Base-by-base conservation (phyloP, 2,888 invertebrate species). In the Caenorhabditis plicata region DNA sequence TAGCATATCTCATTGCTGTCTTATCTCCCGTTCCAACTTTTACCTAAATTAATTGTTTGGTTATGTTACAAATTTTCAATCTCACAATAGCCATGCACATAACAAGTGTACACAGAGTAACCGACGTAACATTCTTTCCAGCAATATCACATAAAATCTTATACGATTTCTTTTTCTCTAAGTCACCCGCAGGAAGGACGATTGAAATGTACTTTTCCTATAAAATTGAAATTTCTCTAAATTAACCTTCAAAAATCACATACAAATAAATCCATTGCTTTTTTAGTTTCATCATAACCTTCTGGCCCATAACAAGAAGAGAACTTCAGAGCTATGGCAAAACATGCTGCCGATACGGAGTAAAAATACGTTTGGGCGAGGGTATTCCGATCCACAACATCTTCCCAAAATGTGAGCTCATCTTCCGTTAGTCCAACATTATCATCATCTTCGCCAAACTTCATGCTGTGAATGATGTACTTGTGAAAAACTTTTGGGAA, bases 301-400 rank as follows among this genome's bases (percentile, higher is more conserved):
- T 48, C 54, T 17, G 32, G 20, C 4, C 49, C 47, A 8, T 44
- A 47, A 26, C 93, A 89, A 31, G 96, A 95, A 0, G 96, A 95
- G 85, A 89, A 96, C 66, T 90, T 89, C 3, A 98, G 85, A 0
- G 93, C 95, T 72, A 98, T 83, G 7, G 91, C 90, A 85, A 96
- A 89, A 73, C 93, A 92, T 1, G 91, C 92, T 17, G 96, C 98
- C 0, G 92, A 89, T 55, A 93, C 86, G 64, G 95, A 91, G 82
- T 95, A 94, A 83, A 94, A 92, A 83, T 92, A 96, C 0, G 93
- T 93, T 86, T 74, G 71, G 1, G 72, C 58, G 20, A 75, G 49
- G 1, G 70, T 68, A 27, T 64, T 54, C 26, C 58, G 42, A 48
- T 75, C 74, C 13, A 73, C 56, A 22, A 68, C 43, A 4, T 54